phyloP scores from a whole-genome alignment of 2,797 vertebrate species.

The Mus minutoides region DNA sequence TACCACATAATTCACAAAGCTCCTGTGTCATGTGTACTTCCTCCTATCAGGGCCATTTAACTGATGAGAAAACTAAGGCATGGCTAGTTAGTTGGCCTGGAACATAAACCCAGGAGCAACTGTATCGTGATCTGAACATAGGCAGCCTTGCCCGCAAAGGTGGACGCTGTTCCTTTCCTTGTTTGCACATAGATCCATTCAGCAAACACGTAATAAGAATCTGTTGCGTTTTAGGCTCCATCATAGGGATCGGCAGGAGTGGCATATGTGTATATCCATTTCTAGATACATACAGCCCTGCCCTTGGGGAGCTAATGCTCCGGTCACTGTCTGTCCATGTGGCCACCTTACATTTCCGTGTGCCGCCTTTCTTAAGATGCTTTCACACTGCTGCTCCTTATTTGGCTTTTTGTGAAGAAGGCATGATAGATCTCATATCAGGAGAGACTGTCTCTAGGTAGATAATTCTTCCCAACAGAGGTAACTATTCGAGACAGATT shows the following conservation, averaged over 20 bases:
- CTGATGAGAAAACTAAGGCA: slow-evolving; percentile 28
- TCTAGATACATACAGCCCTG: neutral
- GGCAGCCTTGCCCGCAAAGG: neutral
- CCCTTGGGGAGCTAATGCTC: neutral
- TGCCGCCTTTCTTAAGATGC: neutral
- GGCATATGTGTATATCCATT: neutral
- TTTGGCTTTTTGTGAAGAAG: slow-evolving; percentile 22
- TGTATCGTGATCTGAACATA: neutral
- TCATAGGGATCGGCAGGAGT: neutral
- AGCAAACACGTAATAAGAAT: neutral
- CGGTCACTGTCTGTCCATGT: neutral
- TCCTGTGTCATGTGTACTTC: neutral
- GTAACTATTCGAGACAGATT: neutral
- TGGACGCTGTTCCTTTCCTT: neutral
- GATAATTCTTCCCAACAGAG: slow-evolving; percentile 11
- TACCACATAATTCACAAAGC: neutral
- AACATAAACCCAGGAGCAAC: neutral
- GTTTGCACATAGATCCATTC: neutral
- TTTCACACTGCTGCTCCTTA: neutral
- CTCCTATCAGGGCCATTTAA: neutral
- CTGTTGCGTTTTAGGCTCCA: neutral
- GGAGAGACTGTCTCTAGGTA: slow-evolving; percentile 12
- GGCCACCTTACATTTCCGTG: neutral
- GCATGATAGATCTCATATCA: neutral
- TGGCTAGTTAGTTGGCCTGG: neutral